Evolutionary conservation across 2,888 invertebrate species (phyloP), one percentile per base, ranked within the genome.

Genomic region (Pomacea canaliculata): DNA sequence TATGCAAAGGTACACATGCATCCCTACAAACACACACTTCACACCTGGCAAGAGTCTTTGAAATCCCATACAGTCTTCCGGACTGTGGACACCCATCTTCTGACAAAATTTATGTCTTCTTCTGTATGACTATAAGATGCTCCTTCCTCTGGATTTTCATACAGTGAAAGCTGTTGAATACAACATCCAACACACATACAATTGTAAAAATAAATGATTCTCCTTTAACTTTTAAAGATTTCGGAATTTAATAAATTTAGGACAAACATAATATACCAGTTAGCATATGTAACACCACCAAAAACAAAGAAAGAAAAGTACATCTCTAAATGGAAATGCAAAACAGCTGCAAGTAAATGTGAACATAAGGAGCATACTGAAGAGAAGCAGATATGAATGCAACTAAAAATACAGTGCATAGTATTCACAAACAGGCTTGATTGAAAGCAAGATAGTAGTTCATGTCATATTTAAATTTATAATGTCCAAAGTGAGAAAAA

Each of bases 131-230:
- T 68, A 49, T 80, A 78, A 63, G 70, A 59, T 1, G 77, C 60
- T 23, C 73, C 71, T 2, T 73, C 73, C 27, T 81, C 80, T 56
- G 81, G 82, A 12, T 78, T 80, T 12, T 80, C 82, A 77, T 85
- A 85, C 4, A 85, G 59, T 48, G 85, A 82, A n/a, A 85, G 78
- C 85, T 85, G 80, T 27, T 78, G 75, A 46, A 56, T 18, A 72
- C 68, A 71, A n/a, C 63, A 19, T n/a, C 4, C 60, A 60, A 68
- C 46, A 73, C 19, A 8, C 7, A 18, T 18, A 48, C 71, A 59
- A 2, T 37, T 56, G n/a, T 16, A n/a, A 51, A 56, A 51, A 9
- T 23, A 48, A 49, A n/a, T n/a, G 49, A n/a, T 49, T 48, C n/a
- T 48, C 23, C 7, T 27, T 10, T 51, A 23, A 60, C 60, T 19